These are phyloP conservation scores for Anolis sagrei DNA, from an alignment of 2,113 vertebrate species.

Conservation along the genomic window DNA sequence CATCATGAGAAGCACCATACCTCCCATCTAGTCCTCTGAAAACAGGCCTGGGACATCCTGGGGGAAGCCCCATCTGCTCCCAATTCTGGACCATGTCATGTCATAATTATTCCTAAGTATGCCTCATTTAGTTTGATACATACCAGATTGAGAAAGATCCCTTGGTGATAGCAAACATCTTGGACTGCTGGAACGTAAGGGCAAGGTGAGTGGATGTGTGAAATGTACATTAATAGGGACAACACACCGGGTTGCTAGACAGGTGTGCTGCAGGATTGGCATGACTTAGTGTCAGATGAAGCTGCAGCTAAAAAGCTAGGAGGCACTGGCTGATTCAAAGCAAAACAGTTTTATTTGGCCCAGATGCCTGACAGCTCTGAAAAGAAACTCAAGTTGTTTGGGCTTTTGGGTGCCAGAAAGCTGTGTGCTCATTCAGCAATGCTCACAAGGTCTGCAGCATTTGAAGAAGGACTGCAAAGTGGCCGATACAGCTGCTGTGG, in stretches of 20 bases:
- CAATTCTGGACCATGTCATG: conserved; percentile 67
- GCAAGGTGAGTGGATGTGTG: background rate
- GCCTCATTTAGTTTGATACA: conserved; percentile 68
- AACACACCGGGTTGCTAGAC: background rate
- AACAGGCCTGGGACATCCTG: conserved; percentile 57
- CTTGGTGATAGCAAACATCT: conserved; percentile 49
- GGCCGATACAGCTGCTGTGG: background rate
- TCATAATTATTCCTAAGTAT: conserved; percentile 73
- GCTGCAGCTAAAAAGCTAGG: background rate
- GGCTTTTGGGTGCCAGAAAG: background rate
- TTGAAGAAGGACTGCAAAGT: conserved; percentile 1
- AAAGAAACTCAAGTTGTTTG: background rate
- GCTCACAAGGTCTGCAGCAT: background rate
- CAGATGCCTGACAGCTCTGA: background rate
- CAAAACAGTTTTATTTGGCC: background rate
- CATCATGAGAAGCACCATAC: conserved; percentile 25
- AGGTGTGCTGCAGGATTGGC: background rate
- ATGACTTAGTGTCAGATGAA: background rate
- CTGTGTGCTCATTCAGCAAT: background rate
- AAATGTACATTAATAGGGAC: background rate
- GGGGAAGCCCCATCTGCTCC: conserved; percentile 72
- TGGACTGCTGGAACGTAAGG: conserved; percentile 10
- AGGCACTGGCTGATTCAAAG: background rate
- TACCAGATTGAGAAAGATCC: conserved; percentile 63
- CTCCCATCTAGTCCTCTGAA: conserved; percentile 42